These are phyloP conservation scores for Brachyhypopomus gauderio DNA, from an alignment of 2,113 vertebrate species.

Conservation along the genomic window DNA sequence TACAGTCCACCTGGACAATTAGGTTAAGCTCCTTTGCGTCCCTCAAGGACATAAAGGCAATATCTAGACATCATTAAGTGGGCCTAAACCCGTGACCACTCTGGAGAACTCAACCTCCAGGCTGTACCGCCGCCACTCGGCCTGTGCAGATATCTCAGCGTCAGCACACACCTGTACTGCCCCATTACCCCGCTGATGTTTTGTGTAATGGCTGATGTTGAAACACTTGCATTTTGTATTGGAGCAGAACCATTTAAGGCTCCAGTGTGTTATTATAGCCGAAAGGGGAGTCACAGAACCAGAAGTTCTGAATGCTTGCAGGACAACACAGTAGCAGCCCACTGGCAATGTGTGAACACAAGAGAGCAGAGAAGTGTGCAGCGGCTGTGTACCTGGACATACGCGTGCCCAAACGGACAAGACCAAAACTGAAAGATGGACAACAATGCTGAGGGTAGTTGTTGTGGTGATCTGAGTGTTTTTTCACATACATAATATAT, in stretches of 20 bases:
- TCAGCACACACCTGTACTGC: conserved; percentile 3
- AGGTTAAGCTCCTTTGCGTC: neutral
- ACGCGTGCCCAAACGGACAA: too few relatives aligned
- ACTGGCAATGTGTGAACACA: neutral
- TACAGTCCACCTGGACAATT: too few relatives aligned
- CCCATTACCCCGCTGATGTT: conserved; percentile 35
- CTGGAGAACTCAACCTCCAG: neutral
- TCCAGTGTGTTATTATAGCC: conserved; percentile 32
- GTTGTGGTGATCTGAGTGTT: too few relatives aligned
- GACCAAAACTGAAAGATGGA: too few relatives aligned
- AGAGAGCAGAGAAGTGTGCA: too few relatives aligned
- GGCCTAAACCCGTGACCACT: neutral
- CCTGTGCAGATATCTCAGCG: neutral
- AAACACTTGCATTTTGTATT: neutral
- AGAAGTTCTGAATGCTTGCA: neutral
- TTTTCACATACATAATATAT: too few relatives aligned
- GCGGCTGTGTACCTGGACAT: too few relatives aligned
- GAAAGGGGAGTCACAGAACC: conserved; percentile 23
- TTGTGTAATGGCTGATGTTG: conserved; percentile 5
- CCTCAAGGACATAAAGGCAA: conserved; percentile 6
- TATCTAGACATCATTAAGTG: neutral
- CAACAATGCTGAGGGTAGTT: too few relatives aligned
- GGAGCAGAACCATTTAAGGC: conserved; percentile 29
- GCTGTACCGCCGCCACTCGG: neutral
- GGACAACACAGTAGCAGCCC: neutral